Evolutionary conservation across 2,797 vertebrate genomes (phyloP), one percentile per base, ranked within the genome.

Genomic region (Eulemur albifrons): DNA sequence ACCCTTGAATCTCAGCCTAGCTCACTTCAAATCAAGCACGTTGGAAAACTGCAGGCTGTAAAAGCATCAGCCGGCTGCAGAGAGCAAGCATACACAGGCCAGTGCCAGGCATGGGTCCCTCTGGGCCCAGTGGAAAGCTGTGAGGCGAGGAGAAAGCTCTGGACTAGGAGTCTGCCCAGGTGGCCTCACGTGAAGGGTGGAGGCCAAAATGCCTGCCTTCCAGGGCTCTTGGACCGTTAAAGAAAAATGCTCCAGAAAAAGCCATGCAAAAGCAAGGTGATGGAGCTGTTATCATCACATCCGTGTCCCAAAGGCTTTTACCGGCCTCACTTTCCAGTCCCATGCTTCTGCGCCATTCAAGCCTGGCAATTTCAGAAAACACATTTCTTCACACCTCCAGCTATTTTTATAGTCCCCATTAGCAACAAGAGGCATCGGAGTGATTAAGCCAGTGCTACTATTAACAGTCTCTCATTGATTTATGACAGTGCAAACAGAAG

Each of bases 381-480:
- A 50, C 9, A 85, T 94, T 91, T 89, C 87, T 97, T 96, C 84
- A 73, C 88, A 94, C 59, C 40, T 93, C 86, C 50, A 38, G 90
- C 80, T 45, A 65, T 59, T 77, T 95, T 52, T 81, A 79, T 27
- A 20, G 25, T 48, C 59, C 43, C 84, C 90, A 73, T 96, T 91
- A 59, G 25, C 84, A 98, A 94, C 84, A 75, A 85, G 4, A 79
- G 59, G 57, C 86, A 88, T 73, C 38, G 23, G 79, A 79, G 83
- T 87, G 87, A 86, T 85, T 88, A 96, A 95, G 80, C 12, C 94
- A 40, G 32, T 23, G 30, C 52, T 97, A 94, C 93, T 90, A 87
- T 52, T 88, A 96, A 69, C 81, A 93, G 80, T 57, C 18, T 88
- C 84, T 86, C 79, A 67, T 7, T 67, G 96, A 96, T 94, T 97